Evolutionary conservation across 2,797 vertebrate species (phyloP), one percentile per base, ranked within the genome.

Genomic region (Crenichthys baileyi): DNA sequence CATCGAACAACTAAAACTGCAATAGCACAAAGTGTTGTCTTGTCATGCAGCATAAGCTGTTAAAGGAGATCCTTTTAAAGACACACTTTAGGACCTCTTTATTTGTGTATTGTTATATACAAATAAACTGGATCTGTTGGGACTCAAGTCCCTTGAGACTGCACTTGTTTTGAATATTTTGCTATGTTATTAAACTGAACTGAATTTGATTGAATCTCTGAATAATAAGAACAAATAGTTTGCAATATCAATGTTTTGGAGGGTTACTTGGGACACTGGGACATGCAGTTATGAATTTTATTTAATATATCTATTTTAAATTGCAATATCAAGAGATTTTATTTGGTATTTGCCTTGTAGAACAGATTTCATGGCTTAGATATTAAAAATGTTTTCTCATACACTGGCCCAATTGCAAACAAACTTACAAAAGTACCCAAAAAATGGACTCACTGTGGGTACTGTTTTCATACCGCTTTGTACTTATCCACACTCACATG

Each of bases 401-500:
- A 71, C 56, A 60, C 41, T 8, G 50, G 36, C 39, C 67, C 29
- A 68, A 79, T 46, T 75, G 46, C 70, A 46, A 24, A 76, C 24
- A 73, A 29, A 72, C 61, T 22, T 72, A n/a, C 50, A 67, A 83
- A 65, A 74, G 46, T 75, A 77, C 50, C 41, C 46, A 75, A 74
- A 83, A 76, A 53, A 72, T 48, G 48, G 44, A 75, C 53, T 53
- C 7, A 11, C 7, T 12, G 20, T 75, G 44, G 18, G 36, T 31
- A 16, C 55, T 53, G 11, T 44, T 76, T 65, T 77, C 68, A 72
- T 39, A 13, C 39, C 58, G 39, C 72, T 79, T 82, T 48, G 70
- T 78, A 48, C 76, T 70, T 75, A 50, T 78, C 73, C 80, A 80
- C 58, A 73, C 36, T 16, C 67, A 44, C 75, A 26, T 76, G 68